phyloP scores from a whole-genome alignment of 2,797 vertebrate species.

The Neosilurus hyrtlii region DNA sequence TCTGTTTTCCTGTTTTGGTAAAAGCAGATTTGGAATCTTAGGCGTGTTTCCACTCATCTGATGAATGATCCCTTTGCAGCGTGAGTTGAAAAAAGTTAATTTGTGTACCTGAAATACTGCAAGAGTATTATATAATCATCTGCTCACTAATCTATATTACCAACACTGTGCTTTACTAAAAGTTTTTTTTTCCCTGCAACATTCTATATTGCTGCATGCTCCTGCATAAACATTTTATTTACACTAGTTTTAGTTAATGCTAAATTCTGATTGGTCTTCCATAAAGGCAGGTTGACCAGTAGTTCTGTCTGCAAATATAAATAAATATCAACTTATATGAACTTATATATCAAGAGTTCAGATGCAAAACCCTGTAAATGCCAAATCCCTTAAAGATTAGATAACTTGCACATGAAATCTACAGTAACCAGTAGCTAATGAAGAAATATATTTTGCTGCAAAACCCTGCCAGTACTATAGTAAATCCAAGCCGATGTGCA shows the following conservation, averaged over 20 bases:
- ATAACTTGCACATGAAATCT: too few relatives aligned
- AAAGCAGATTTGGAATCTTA: conserved; percentile 45
- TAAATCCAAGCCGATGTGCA: too few relatives aligned
- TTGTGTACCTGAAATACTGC: conserved; percentile 5
- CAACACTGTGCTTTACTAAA: not conserved
- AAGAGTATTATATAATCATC: not conserved
- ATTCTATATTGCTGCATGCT: not conserved
- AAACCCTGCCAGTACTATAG: too few relatives aligned
- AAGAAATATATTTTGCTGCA: too few relatives aligned
- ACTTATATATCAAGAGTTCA: too few relatives aligned
- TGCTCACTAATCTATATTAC: not conserved
- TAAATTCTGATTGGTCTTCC: not conserved
- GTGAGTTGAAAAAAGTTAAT: conserved; percentile 6
- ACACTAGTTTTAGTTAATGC: not conserved
- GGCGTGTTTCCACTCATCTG: conserved; percentile 38
- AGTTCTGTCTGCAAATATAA: not conserved
- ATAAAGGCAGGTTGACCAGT: not conserved
- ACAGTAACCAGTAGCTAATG: too few relatives aligned
- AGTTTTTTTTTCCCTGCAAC: not conserved
- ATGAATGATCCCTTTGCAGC: conserved; percentile 29
- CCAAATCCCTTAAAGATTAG: too few relatives aligned
- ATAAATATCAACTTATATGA: too few relatives aligned
- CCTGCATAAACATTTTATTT: not conserved
- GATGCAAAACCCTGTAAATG: too few relatives aligned
- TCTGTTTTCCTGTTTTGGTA: conserved; percentile 33